Percentiles rank a stretch among this genome's conserved stretches.
Evolutionary conservation across 2,797 vertebrate species (phyloP).

Genomic region (Podarcis lilfordi): DNA sequence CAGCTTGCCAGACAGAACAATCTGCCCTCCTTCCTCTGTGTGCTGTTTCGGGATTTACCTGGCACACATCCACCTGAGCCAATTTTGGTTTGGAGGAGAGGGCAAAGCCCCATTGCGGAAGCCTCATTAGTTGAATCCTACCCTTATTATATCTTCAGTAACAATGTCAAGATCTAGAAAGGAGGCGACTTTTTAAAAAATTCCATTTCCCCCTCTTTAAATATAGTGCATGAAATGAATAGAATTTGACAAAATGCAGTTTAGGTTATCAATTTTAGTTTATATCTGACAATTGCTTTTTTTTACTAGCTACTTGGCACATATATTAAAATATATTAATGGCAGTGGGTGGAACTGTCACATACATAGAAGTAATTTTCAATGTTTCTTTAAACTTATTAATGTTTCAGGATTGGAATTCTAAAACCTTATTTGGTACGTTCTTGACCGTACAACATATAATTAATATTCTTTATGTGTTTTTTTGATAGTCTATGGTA

Average conservation of each 20-base stretch:
- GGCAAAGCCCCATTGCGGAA: too few relatives aligned
- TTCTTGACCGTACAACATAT: not conserved
- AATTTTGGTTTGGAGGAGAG: too few relatives aligned
- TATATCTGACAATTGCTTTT: not conserved
- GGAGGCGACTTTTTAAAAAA: conserved; percentile 33
- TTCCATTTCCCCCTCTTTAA: conserved; percentile 23
- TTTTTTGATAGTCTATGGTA: conserved; percentile 90
- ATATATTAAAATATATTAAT: conserved; percentile 21
- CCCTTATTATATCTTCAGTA: conserved; percentile 17
- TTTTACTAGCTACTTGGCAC: conserved; percentile 38
- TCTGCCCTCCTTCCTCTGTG: too few relatives aligned
- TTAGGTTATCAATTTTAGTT: not conserved
- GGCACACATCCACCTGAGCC: too few relatives aligned
- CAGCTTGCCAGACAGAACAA: too few relatives aligned
- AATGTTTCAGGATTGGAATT: conserved; percentile 28
- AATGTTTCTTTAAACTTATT: not conserved
- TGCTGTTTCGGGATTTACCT: too few relatives aligned
- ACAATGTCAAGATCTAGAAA: conserved; percentile 24
- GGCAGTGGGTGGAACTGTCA: conserved; percentile 25
- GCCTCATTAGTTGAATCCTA: too few relatives aligned
- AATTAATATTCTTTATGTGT: conserved; percentile 38
- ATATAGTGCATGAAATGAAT: not conserved
- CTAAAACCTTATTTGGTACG: conserved; percentile 20
- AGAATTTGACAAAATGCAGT: conserved; percentile 30
- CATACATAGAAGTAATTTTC: conserved; percentile 2